A percentile compares a stretch with the other conserved stretches of the same genome.
Conservation (phyloP, 1,140 invertebrate genomes). For the Heliconius hewitsoni region DNA sequence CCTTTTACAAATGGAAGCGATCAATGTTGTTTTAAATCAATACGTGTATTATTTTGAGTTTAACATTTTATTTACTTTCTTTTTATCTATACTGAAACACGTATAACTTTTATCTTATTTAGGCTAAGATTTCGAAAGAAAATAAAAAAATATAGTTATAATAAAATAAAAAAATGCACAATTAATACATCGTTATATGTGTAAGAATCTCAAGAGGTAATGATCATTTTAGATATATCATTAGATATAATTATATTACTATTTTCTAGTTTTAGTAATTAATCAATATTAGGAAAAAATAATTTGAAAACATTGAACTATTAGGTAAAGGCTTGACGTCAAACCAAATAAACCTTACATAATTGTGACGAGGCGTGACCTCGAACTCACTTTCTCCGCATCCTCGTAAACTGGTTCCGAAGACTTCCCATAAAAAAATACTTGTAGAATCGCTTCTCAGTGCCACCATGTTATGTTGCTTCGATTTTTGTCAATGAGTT, state of each 20-base stretch:
- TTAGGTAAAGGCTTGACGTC: background rate
- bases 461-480: background rate
- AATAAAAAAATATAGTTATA: no score
- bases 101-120: no score
- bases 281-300: no score
- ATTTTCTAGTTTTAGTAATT: no score
- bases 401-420: conserved; percentile 29
- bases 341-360: conserved; percentile 8
- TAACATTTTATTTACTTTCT: no score
- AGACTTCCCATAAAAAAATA: background rate
- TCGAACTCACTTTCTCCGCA: conserved; percentile 26
- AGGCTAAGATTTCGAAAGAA: no score
- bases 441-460: background rate
- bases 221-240: no score
- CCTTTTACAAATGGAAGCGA: background rate
- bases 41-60: background rate
- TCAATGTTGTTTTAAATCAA: background rate
- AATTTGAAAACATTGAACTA: background rate
- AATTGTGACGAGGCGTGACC: background rate
- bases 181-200: no score
- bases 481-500: background rate
- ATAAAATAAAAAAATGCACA: no score
- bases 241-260: no score
- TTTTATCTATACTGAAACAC: no score
- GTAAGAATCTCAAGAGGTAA: no score